Percentiles rank a stretch among this genome's conserved stretches.
These are phyloP conservation scores for Gasterosteus nipponicus DNA, from an alignment of 2,113 vertebrate genomes.

Conservation along the genomic window DNA sequence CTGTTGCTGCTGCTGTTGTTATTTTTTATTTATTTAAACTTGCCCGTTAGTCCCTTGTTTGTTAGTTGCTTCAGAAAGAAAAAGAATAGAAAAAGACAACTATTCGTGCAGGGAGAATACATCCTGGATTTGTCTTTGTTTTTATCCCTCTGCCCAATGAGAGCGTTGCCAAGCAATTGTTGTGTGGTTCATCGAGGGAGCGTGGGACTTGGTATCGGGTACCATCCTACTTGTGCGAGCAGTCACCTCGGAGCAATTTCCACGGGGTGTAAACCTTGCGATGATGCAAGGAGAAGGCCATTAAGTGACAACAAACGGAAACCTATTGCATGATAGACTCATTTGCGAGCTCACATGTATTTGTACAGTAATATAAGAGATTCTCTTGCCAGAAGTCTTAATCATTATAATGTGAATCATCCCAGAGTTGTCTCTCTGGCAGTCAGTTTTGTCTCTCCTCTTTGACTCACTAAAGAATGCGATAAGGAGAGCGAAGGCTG, in stretches of 20 bases:
- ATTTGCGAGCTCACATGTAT: conserved; percentile 33
- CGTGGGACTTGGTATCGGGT: conserved; percentile 71
- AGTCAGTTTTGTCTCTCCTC: conserved; percentile 62
- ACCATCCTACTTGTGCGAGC: conserved; percentile 62
- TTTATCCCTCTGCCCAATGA: conserved; percentile 54
- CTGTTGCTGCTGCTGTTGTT: conserved; percentile 38
- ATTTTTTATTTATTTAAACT: conserved; percentile 24
- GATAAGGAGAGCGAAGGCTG: conserved; percentile 58
- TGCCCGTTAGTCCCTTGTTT: conserved; percentile 23
- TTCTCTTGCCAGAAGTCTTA: conserved; percentile 50
- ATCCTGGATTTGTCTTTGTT: conserved; percentile 46
- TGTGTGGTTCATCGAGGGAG: conserved; percentile 71
- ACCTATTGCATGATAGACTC: conserved; percentile 64
- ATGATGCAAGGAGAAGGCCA: conserved; percentile 71
- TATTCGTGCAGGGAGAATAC: conserved; percentile 42
- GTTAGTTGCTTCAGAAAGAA: conserved; percentile 41
- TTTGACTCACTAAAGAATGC: conserved; percentile 66
- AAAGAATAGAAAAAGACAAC: conserved; percentile 23
- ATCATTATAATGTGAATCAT: conserved; percentile 58
- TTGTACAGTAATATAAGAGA: conserved; percentile 36
- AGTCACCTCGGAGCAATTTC: conserved; percentile 65
- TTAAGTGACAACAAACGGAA: conserved; percentile 62
- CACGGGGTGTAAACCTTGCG: conserved; percentile 58
- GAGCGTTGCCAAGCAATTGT: conserved; percentile 76
- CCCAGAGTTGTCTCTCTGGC: conserved; percentile 56